Evolutionary conservation across 2,888 invertebrate genomes (phyloP), one percentile per base, ranked within the genome.

Genomic region (Protula sp.): DNA sequence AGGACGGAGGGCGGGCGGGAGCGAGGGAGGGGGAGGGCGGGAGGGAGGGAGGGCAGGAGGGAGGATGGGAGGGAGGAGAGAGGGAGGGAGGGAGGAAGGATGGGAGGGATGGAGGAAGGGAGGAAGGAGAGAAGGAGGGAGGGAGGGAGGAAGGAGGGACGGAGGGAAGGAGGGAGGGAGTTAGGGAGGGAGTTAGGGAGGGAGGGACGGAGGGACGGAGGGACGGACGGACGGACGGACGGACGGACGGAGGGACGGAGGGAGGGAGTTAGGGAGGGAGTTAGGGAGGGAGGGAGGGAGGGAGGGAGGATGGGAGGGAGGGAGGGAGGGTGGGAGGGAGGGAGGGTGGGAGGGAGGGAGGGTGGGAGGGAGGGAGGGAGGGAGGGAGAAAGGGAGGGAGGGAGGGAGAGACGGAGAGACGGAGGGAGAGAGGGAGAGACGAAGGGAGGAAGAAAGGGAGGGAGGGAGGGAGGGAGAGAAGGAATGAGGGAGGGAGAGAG

Each of bases 91-190:
- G 24, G n/a, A n/a, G n/a, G n/a, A n/a, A n/a, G n/a, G n/a, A n/a
- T n/a, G n/a, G n/a, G n/a, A n/a, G n/a, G n/a, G n/a, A n/a, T n/a
- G n/a, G n/a, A n/a, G n/a, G n/a, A n/a, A n/a, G n/a, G n/a, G n/a
- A n/a, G n/a, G n/a, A 45, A 54, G 52, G 30, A 54, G 30, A 29
- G 29, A 55, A 26, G 31, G 52, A 26, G 27, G 22, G 57, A 57
- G 30, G 31, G 27, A 29, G 57, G 31, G 24, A 38, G 50, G 31
- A 22, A 58, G 27, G 29, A 30, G 29, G 47, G 30, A 27, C 38
- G 47, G 29, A 26, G 58, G 53, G 29, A 29, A 61, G 60, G 53
- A 30, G n/a, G n/a, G n/a, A n/a, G n/a, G n/a, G n/a, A n/a, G n/a
- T n/a, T n/a, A n/a, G n/a, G n/a, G n/a, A n/a, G n/a, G n/a, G n/a